Conservation (phyloP, 2,113 vertebrate genomes). For the Phyllopteryx taeniolatus region DNA sequence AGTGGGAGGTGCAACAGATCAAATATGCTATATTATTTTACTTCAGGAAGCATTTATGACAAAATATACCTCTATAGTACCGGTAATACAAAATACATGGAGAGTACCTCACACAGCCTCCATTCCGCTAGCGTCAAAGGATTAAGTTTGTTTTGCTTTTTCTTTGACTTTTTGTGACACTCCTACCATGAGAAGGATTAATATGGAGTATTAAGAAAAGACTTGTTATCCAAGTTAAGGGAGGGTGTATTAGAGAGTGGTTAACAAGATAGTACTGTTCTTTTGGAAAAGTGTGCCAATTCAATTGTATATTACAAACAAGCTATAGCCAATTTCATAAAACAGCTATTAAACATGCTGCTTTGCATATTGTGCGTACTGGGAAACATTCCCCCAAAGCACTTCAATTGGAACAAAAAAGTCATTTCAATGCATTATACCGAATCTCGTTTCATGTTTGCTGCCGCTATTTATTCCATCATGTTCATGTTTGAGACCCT, state of each 20-base stretch:
- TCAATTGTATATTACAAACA: not conserved
- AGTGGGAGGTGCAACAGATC: too few species aligned
- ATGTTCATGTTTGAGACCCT: constrained; percentile 16
- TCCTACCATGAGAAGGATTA: not conserved
- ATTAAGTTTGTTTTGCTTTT: not conserved
- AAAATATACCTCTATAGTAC: too few species aligned
- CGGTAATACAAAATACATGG: too few species aligned
- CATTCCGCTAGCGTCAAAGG: too few species aligned
- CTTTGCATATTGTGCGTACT: not conserved
- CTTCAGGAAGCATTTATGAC: too few species aligned
- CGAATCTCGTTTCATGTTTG: constrained; percentile 12
- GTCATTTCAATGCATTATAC: not conserved
- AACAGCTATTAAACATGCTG: not conserved
- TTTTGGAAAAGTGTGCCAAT: not conserved
- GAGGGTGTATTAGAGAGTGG: not conserved
- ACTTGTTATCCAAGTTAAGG: not conserved
- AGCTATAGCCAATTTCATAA: not conserved
- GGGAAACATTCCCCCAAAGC: not conserved
- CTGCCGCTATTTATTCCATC: constrained; percentile 13
- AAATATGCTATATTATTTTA: too few species aligned
- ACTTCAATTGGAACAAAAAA: not conserved
- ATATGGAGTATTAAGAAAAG: not conserved
- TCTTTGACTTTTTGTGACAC: not conserved
- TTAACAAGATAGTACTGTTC: not conserved
- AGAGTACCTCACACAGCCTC: too few species aligned